Conservation (phyloP, 2,888 invertebrate species). For the Leptopilina drosophilae region DNA sequence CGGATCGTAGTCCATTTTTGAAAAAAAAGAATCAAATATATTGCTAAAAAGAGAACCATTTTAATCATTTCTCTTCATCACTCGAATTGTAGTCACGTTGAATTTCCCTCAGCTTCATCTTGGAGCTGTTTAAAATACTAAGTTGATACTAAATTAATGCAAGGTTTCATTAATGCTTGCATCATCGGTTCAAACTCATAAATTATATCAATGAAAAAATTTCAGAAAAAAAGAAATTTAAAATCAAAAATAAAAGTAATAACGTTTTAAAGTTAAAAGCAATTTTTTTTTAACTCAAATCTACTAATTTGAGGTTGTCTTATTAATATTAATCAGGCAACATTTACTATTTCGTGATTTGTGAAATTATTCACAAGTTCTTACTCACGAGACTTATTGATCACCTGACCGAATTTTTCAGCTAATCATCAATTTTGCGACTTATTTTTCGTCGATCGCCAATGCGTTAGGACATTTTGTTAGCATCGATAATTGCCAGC, state of each 20-base stretch:
- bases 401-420: constrained; percentile 35
- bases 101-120: constrained; percentile 88
- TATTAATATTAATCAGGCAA: background rate
- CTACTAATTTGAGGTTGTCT: no score
- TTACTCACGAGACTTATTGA: constrained; percentile 53
- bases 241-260: no score
- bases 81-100: constrained; percentile 86
- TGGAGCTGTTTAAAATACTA: constrained; percentile 78
- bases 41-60: constrained; percentile 99
- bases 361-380: constrained; percentile 6
- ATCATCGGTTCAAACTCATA: constrained; percentile 52
- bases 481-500: constrained; percentile 97
- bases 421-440: background rate
- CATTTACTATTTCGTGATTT: constrained; percentile 4
- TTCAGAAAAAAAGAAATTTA: no score
- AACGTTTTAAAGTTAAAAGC: no score
- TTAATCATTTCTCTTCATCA: constrained; percentile 98
- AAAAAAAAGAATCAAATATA: constrained; percentile 99
- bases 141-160: constrained; percentile 67
- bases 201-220: constrained; percentile 3
- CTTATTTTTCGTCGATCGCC: constrained; percentile 85
- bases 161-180: constrained; percentile 45
- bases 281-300: no score
- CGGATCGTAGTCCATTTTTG: constrained; percentile 99
- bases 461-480: constrained; percentile 96